These are phyloP conservation scores for Plebejus argus DNA, from an alignment of 2,888 invertebrate species.

Conservation along the genomic window DNA sequence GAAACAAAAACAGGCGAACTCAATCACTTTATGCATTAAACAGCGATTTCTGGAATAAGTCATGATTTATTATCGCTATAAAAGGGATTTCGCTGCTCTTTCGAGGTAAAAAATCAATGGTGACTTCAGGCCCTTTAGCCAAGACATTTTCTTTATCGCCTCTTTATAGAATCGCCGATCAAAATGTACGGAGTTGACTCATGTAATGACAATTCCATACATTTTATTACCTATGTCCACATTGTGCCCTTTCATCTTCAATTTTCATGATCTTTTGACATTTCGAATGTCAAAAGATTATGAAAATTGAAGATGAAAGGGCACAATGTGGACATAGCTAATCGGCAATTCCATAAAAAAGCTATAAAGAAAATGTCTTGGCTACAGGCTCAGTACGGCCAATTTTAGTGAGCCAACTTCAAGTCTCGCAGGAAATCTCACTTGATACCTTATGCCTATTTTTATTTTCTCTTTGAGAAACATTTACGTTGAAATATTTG, in stretches of 20 bases:
- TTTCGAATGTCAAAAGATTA: too few relatives aligned
- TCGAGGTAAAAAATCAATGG: slow-evolving; percentile 52
- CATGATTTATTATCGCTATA: slow-evolving; percentile 26
- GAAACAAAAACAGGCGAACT: neutral
- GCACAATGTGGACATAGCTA: too few relatives aligned
- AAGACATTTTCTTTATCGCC: too few relatives aligned
- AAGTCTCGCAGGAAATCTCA: slow-evolving; percentile 66
- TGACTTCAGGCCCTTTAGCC: slow-evolving; percentile 48
- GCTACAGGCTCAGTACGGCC: slow-evolving; percentile 51
- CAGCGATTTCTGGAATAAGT: slow-evolving; percentile 21
- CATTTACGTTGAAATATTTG: slow-evolving; percentile 2
- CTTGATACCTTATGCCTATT: slow-evolving; percentile 59
- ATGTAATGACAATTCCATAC: too few relatives aligned
- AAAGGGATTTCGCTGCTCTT: slow-evolving; percentile 26
- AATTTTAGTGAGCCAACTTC: slow-evolving; percentile 63
- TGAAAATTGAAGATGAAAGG: too few relatives aligned
- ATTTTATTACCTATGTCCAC: too few relatives aligned
- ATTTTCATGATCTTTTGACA: too few relatives aligned
- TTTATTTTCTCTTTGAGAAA: slow-evolving; percentile 49
- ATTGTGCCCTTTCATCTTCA: too few relatives aligned
- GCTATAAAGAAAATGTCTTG: too few relatives aligned
- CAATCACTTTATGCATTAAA: slow-evolving; percentile 21
- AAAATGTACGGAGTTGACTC: too few relatives aligned
- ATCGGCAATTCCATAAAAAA: too few relatives aligned
- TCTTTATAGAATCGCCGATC: too few relatives aligned